Evolutionary conservation across 2,113 vertebrate genomes (phyloP).

Genomic region (Hypomesus transpacificus): DNA sequence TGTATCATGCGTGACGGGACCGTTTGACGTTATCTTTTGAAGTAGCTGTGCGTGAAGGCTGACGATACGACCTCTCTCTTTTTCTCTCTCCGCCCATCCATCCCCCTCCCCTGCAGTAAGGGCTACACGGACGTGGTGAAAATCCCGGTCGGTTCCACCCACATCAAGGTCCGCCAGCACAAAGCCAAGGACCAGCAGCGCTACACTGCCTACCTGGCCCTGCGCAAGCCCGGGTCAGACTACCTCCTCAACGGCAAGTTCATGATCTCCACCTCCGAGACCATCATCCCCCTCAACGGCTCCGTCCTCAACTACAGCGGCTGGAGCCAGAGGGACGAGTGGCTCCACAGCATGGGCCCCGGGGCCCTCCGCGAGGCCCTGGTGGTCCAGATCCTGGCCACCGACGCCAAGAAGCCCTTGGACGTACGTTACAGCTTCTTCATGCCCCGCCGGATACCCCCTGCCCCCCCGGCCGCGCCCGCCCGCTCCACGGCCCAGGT

Average conservation of each 20-base stretch:
- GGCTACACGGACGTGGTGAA: constrained; percentile 96
- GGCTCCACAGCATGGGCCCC: constrained; percentile 90
- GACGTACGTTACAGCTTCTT: constrained; percentile 96
- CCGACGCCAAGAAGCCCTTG: constrained; percentile 82
- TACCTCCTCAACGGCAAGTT: constrained; percentile 97
- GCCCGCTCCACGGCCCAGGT: constrained; percentile 27
- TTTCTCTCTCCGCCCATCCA: neutral
- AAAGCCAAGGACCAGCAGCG: constrained; percentile 88
- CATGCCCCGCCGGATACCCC: constrained; percentile 73
- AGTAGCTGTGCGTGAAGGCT: neutral
- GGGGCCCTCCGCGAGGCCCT: constrained; percentile 82
- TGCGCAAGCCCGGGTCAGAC: constrained; percentile 82
- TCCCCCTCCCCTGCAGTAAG: constrained; percentile 73
- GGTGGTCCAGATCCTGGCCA: constrained; percentile 89
- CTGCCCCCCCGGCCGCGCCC: constrained; percentile 44
- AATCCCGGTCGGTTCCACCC: constrained; percentile 90
- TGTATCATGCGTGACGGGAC: too few species aligned
- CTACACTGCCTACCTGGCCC: constrained; percentile 90
- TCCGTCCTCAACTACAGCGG: constrained; percentile 97
- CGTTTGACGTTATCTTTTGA: neutral
- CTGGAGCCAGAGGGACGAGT: constrained; percentile 93
- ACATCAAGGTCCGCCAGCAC: constrained; percentile 95
- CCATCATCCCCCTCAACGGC: constrained; percentile 88
- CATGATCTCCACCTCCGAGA: constrained; percentile 97
- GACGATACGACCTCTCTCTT: neutral